Evolutionary conservation across 2,113 vertebrate species (phyloP), one percentile per base, ranked within the genome.

Genomic region (Dipodomys ordii): DNA sequence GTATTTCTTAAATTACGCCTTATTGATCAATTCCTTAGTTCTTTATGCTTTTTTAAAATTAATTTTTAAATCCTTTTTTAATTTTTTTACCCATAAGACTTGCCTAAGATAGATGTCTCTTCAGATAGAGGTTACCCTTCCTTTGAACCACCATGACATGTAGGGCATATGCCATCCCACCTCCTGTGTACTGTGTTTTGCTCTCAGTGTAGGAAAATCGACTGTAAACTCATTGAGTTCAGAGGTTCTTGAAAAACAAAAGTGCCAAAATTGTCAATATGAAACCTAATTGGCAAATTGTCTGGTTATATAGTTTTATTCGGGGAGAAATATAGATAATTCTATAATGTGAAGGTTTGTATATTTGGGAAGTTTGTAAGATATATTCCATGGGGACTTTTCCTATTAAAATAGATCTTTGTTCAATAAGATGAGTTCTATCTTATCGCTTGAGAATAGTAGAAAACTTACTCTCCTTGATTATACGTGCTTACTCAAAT

Each of bases 311-410:
- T 32, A 71, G 49, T 82, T 80, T 88, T 79, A 72, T 71, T 35
- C 39, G 72, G 68, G 23, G 23, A 64, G 83, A 88, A 80, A 83
- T 76, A 53, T 81, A 87, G 93, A 69, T 87, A 90, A 74, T 94
- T 77, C 87, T 88, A 32, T 82, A 95, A 95, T 60, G 7, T 18
- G 67, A 79, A 90, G 3, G 27, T 85, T 86, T 90, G 7, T 79
- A 65, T 88, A 60, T 53, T 88, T 68, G 53, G 49, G 32, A 90
- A 88, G 15, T 12, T 20, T n/a, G 3, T 88, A 93, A 18, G 65
- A 84, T 95, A 84, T 57, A 6, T 28, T 71, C 91, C 13, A 20
- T 39, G 60, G 46, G 28, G 91, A 83, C 60, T 60, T 74, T 85
- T 86, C 15, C 53, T 7, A 49, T 39, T 72, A 82, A 77, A 86